phyloP scores from a whole-genome alignment of 2,113 vertebrate genomes.

The Hymenochirus boettgeri region DNA sequence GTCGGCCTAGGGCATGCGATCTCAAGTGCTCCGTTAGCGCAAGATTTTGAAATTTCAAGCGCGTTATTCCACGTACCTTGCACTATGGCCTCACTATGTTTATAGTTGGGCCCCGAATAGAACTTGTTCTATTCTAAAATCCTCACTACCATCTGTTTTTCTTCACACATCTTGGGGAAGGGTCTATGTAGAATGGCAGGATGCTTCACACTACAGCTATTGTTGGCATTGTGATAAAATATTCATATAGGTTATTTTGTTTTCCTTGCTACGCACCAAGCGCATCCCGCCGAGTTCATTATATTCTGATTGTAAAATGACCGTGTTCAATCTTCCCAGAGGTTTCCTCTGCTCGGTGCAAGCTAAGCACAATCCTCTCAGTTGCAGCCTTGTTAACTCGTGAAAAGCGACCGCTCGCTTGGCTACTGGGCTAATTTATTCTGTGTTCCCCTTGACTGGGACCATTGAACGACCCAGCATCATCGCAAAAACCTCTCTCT shows the following conservation, averaged over 20 bases:
- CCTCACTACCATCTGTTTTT: too few relatives aligned
- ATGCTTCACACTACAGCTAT: background rate
- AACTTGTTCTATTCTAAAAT: too few relatives aligned
- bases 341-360: background rate
- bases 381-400: background rate
- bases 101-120: too few relatives aligned
- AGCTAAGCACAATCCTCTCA: slow-evolving; percentile 7
- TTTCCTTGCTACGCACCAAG: background rate
- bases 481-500: slow-evolving; percentile 35
- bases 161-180: too few relatives aligned
- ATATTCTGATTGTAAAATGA: slow-evolving; percentile 3
- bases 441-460: background rate
- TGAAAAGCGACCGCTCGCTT: background rate
- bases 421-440: slow-evolving; percentile 8
- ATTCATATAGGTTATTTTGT: slow-evolving; percentile 1
- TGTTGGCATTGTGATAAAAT: slow-evolving; percentile 5
- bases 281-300: background rate
- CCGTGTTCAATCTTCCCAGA: background rate
- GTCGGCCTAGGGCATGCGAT: too few relatives aligned
- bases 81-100: too few relatives aligned
- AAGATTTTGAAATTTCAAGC: too few relatives aligned
- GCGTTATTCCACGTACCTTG: too few relatives aligned
- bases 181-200: too few relatives aligned
- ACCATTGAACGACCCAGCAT: slow-evolving; percentile 24
- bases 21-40: too few relatives aligned